Evolutionary conservation across 1,140 invertebrate genomes (phyloP).

Genomic region (Bemisia tabaci): DNA sequence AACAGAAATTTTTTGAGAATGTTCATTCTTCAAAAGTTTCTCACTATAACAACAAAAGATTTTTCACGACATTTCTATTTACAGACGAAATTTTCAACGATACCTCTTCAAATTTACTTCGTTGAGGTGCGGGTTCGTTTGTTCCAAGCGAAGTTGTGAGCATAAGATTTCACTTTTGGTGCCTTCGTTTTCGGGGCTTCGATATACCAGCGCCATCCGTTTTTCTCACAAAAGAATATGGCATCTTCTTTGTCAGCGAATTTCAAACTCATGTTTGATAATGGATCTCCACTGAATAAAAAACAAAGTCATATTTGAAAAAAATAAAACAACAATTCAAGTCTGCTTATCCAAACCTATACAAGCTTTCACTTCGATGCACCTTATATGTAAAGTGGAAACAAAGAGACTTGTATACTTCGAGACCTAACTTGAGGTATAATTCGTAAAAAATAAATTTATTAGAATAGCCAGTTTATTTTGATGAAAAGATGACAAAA

Average conservation of each 20-base stretch:
- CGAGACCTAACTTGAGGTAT: too few relatives aligned
- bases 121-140: slow-evolving; percentile 85
- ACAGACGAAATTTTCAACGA: neutral
- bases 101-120: slow-evolving; percentile 48
- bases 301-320: slow-evolving; percentile 13
- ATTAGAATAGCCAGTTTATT: too few relatives aligned
- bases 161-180: slow-evolving; percentile 77
- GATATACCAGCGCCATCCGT: slow-evolving; percentile 82
- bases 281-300: slow-evolving; percentile 69
- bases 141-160: slow-evolving; percentile 91
- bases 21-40: too few relatives aligned
- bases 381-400: too few relatives aligned
- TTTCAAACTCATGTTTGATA: slow-evolving; percentile 79
- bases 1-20: too few relatives aligned
- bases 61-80: neutral
- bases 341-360: too few relatives aligned
- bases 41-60: too few relatives aligned
- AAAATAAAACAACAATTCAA: too few relatives aligned
- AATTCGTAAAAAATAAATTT: too few relatives aligned
- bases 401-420: too few relatives aligned
- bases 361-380: too few relatives aligned
- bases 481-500: too few relatives aligned
- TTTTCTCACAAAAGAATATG: slow-evolving; percentile 83
- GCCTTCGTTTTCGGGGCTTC: slow-evolving; percentile 53
- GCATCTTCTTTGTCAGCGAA: slow-evolving; percentile 77